Evolutionary conservation across 2,113 vertebrate genomes (phyloP).

Genomic region (Channa argus): DNA sequence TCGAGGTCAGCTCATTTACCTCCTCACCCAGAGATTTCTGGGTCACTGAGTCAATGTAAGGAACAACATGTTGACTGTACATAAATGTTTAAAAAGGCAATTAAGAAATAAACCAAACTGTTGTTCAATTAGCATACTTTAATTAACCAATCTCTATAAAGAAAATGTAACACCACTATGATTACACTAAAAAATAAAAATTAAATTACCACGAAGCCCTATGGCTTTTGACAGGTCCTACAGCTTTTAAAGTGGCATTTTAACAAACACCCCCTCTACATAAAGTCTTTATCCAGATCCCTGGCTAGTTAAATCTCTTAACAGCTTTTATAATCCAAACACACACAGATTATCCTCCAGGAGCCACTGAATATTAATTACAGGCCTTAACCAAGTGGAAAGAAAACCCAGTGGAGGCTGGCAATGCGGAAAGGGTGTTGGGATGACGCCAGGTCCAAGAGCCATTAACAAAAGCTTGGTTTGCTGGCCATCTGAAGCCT

Average conservation of each 20-base stretch:
- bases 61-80: background rate
- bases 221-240: slow-evolving; percentile 15
- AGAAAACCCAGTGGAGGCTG: slow-evolving; percentile 58
- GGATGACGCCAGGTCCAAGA: slow-evolving; percentile 15
- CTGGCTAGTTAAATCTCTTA: slow-evolving; percentile 74
- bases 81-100: too few species aligned
- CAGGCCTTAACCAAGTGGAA: slow-evolving; percentile 68
- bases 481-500: background rate
- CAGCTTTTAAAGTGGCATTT: slow-evolving; percentile 52
- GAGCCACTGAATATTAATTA: slow-evolving; percentile 76
- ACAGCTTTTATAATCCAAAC: slow-evolving; percentile 63
- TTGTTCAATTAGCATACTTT: background rate
- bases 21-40: slow-evolving; percentile 96
- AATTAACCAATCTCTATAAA: too few species aligned
- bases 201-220: background rate
- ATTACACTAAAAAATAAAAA: background rate
- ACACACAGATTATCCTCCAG: slow-evolving; percentile 65
- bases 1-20: slow-evolving; percentile 95
- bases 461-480: slow-evolving; percentile 28
- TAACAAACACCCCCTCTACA: slow-evolving; percentile 48
- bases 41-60: slow-evolving; percentile 80
- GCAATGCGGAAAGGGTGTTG: slow-evolving; percentile 1
- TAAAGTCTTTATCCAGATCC: slow-evolving; percentile 69
- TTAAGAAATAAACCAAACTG: background rate
- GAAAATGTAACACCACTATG: background rate